These are phyloP conservation scores for Clamator glandarius DNA, from an alignment of 2,797 vertebrate genomes.

Conservation along the genomic window DNA sequence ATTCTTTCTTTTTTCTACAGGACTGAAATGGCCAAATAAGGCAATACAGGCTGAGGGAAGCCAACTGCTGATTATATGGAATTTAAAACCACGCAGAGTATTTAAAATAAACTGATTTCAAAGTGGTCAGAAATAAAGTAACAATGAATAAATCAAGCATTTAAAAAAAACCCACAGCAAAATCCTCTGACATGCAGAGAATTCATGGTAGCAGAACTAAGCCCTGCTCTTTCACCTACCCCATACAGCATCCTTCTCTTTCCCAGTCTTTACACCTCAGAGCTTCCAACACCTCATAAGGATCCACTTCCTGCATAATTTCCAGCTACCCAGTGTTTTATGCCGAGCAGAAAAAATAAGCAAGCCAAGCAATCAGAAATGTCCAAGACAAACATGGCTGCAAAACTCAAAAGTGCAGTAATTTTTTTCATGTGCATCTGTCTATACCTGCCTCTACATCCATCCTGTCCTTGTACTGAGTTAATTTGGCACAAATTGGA, in stretches of 20 bases:
- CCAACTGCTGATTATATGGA: neutral
- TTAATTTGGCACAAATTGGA: too few species aligned
- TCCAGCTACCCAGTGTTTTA: neutral
- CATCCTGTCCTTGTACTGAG: too few species aligned
- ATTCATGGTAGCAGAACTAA: neutral
- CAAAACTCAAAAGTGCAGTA: neutral
- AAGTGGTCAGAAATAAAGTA: constrained; percentile 30
- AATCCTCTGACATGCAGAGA: constrained; percentile 1
- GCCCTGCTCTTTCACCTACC: neutral
- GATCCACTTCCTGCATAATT: neutral
- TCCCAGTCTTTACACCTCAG: neutral
- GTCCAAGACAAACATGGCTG: rapidly evolving
- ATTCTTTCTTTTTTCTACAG: constrained; percentile 10
- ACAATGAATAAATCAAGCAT: constrained; percentile 47
- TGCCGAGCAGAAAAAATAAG: neutral
- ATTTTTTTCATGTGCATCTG: neutral
- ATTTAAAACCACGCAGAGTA: constrained; percentile 11
- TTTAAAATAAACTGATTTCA: constrained; percentile 29
- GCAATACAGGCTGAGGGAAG: neutral
- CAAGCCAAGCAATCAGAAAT: neutral
- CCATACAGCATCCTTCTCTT: neutral
- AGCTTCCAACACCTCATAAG: neutral
- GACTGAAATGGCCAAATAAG: constrained; percentile 26
- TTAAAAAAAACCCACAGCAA: neutral
- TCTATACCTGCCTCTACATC: too few species aligned